A percentile compares a stretch with the other conserved stretches of the same genome.
phyloP scores from a whole-genome alignment of 2,888 invertebrate genomes.

The Coenonympha glycerion region DNA sequence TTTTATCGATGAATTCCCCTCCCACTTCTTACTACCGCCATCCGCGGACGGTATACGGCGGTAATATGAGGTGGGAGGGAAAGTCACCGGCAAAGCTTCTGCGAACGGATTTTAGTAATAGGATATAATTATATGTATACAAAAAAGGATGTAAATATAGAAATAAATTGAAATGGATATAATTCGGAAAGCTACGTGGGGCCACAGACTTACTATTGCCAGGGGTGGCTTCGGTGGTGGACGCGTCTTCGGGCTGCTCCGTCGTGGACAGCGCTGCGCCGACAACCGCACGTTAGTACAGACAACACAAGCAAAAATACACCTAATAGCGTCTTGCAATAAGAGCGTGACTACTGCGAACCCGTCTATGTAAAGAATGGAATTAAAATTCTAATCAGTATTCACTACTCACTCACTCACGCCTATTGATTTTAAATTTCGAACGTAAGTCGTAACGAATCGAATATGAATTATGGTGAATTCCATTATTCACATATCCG shows the following conservation, averaged over 20 bases:
- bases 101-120: too few species aligned
- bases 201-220: constrained; percentile 27
- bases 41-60: too few species aligned
- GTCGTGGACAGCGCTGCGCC: constrained; percentile 48
- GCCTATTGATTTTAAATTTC: background rate
- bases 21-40: too few species aligned
- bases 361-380: too few species aligned
- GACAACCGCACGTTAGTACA: constrained; percentile 53
- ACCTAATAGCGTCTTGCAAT: constrained; percentile 5
- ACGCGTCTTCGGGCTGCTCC: constrained; percentile 36
- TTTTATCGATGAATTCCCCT: too few species aligned
- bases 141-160: background rate
- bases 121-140: too few species aligned
- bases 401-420: background rate
- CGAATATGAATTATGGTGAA: too few species aligned
- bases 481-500: too few species aligned
- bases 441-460: too few species aligned
- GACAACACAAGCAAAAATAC: constrained; percentile 32
- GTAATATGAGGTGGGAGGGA: too few species aligned
- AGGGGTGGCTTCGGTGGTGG: constrained; percentile 41
- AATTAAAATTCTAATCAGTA: background rate
- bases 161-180: background rate
- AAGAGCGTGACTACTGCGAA: background rate
- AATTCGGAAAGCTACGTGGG: constrained; percentile 1
- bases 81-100: too few species aligned